A percentile compares a stretch with the other conserved stretches of the same genome.
phyloP scores from a whole-genome alignment of 2,888 invertebrate species.

The Kuschelorhynchus macadamiae region DNA sequence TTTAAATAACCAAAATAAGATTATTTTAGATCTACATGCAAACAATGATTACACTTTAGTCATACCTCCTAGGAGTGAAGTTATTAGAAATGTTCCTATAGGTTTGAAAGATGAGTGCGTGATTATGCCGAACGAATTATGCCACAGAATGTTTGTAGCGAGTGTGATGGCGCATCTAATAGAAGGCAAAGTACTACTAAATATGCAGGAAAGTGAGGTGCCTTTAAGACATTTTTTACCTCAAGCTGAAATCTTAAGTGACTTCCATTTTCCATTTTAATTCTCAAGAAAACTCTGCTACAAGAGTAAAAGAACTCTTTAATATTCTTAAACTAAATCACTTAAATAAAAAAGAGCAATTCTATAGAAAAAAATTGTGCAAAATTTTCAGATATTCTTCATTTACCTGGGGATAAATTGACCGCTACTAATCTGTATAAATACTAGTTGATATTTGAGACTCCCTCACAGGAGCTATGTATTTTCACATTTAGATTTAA shows the following conservation, averaged over 20 bases:
- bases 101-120: background rate
- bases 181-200: background rate
- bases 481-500: too few relatives aligned
- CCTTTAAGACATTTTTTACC: slow-evolving; percentile 1
- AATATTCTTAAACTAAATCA: too few relatives aligned
- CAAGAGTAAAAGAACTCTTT: too few relatives aligned
- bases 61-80: background rate
- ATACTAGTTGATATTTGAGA: background rate
- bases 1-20: background rate
- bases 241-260: too few relatives aligned
- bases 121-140: background rate
- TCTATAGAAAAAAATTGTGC: too few relatives aligned
- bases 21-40: background rate
- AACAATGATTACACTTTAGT: background rate
- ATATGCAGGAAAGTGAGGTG: slow-evolving; percentile 1
- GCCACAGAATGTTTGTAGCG: background rate
- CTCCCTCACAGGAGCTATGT: too few relatives aligned
- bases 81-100: background rate
- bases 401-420: too few relatives aligned
- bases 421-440: too few relatives aligned
- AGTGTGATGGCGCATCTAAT: background rate
- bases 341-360: too few relatives aligned
- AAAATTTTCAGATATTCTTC: too few relatives aligned
- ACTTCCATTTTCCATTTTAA: too few relatives aligned
- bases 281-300: too few relatives aligned